phyloP scores from a whole-genome alignment of 2,888 invertebrate species.

The Heliconius ethilla region DNA sequence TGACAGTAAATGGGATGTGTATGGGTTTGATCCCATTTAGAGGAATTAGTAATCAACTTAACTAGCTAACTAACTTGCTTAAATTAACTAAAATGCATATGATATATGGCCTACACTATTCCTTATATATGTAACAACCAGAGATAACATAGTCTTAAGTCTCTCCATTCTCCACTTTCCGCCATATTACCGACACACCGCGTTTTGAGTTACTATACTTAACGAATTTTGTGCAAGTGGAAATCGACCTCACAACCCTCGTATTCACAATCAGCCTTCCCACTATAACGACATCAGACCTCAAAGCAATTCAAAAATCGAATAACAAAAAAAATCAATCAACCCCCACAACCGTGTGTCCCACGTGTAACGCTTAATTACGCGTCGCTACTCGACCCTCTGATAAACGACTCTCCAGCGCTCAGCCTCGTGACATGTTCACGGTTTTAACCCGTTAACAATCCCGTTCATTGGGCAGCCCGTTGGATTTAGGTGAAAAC shows the following conservation, averaged over 20 bases:
- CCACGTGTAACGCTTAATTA: constrained; percentile 69
- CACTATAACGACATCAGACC: too few species aligned
- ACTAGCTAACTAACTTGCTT: too few species aligned
- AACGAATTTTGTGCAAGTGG: background rate
- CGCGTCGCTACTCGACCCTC: constrained; percentile 69
- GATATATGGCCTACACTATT: too few species aligned
- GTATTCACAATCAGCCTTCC: background rate
- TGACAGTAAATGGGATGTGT: background rate
- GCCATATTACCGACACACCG: too few species aligned
- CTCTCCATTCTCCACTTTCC: too few species aligned
- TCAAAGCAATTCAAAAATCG: background rate
- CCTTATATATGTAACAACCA: too few species aligned
- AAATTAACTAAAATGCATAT: too few species aligned
- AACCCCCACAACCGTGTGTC: constrained; percentile 50
- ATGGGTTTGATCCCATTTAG: background rate
- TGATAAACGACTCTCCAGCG: constrained; percentile 74
- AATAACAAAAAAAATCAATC: constrained; percentile 9
- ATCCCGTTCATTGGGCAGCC: constrained; percentile 57
- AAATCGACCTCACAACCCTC: background rate
- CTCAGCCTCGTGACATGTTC: constrained; percentile 67
- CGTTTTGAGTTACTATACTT: background rate
- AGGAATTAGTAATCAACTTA: too few species aligned
- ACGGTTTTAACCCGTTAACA: constrained; percentile 67
- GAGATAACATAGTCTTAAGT: too few species aligned
- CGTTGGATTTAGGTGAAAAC: constrained; percentile 49